Base-by-base conservation (phyloP, 2,113 vertebrate genomes). In the Motacilla alba region DNA sequence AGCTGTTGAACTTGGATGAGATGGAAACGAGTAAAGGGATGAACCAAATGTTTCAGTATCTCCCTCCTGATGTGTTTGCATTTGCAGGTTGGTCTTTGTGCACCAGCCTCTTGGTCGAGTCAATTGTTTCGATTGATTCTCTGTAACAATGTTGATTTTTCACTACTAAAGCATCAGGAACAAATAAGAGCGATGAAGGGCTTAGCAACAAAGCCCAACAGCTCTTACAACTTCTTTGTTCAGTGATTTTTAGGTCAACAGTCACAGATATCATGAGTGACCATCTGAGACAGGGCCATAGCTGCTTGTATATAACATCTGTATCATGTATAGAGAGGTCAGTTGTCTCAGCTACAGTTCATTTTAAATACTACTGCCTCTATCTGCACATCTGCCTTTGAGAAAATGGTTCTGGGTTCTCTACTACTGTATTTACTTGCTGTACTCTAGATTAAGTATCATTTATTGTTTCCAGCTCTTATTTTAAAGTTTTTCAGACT, bases 391-490 rank as follows among this genome's bases (percentile, higher is more conserved):
- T 81, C 49, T 91, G 44, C 28, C 69, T 56, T 72, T 85, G 31
- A 68, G 55, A 49, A 78, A 64, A 62, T 11, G 9, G 56, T 94
- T 82, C 80, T 82, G 69, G 4, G 15, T 46, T 89, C n/a, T 76
- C 49, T 30, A 20, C 69, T 68, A n/a, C 46, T 60, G 31, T 49
- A 43, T 73, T 89, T 66, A 47, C 35, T 87, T 85, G 18, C 37
- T 18, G 53, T 80, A 19, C 33, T 88, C 55, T 77, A 67, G 75
- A 74, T 75, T 49, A 83, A 87, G 27, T 90, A 83, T 70, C 7
- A 43, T 67, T 77, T 93, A 70, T 92, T 86, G 33, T 85, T 95
- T 94, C 72, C 70, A 79, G 82, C 24, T 85, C 44, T 78, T 76
- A 49, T 53, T 93, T 95, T 64, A 67, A 39, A 64, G 1, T 24